phyloP scores from a whole-genome alignment of 2,113 vertebrate species.

The Tenrec ecaudatus region DNA sequence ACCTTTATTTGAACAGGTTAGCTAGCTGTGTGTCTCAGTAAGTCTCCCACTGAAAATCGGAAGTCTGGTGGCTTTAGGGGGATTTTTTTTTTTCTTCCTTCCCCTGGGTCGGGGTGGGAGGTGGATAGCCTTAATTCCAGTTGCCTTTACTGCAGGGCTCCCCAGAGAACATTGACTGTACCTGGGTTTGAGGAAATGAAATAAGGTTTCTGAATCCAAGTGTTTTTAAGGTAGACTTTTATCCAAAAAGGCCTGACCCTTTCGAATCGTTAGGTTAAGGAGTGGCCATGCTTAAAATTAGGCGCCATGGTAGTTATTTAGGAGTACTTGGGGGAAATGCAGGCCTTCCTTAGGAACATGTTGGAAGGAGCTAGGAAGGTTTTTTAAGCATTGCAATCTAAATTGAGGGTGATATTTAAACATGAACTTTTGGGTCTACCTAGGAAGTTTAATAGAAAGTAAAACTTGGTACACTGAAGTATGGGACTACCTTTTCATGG shows the following conservation, averaged over 20 bases:
- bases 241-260: neutral
- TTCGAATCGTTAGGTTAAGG: neutral
- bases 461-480: neutral
- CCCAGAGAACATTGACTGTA: neutral
- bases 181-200: neutral
- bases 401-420: neutral
- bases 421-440: neutral
- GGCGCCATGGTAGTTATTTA: conserved; percentile 54
- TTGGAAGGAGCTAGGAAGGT: neutral
- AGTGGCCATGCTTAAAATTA: neutral
- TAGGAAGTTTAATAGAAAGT: conserved; percentile 12
- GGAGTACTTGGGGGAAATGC: neutral
- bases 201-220: neutral
- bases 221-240: conserved; percentile 4
- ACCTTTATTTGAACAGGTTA: neutral
- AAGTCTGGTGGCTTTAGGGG: neutral
- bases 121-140: no score
- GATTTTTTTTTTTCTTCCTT: no score
- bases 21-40: neutral
- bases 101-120: no score
- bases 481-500: neutral
- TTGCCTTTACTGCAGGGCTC: neutral
- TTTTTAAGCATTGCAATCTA: neutral
- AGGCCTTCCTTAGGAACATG: neutral
- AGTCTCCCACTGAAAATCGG: neutral